phyloP scores from a whole-genome alignment of 2,113 vertebrate genomes.

The Illadopsis cleaveri region DNA sequence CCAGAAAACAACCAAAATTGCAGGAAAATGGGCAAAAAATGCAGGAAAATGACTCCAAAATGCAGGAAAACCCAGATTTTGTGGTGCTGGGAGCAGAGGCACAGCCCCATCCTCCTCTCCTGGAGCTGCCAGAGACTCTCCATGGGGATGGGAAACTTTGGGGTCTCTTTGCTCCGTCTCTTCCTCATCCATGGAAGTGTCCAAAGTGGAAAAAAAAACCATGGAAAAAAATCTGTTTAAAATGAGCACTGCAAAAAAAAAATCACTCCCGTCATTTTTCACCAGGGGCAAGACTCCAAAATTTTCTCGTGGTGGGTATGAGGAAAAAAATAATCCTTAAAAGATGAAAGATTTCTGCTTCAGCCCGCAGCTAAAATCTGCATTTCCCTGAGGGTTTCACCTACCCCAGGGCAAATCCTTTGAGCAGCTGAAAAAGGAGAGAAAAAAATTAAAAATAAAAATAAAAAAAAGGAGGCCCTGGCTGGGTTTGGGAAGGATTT shows the following conservation, averaged over 20 bases:
- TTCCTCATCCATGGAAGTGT: not conserved
- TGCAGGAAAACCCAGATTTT: no score
- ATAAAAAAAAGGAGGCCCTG: not conserved
- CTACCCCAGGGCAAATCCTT: not conserved
- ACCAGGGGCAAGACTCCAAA: not conserved
- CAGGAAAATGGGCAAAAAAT: no score
- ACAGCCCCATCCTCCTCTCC: not conserved
- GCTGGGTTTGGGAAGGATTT: not conserved
- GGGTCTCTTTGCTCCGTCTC: not conserved
- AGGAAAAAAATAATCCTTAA: not conserved
- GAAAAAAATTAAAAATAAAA: no score
- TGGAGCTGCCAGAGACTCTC: not conserved
- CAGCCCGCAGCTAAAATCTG: not conserved
- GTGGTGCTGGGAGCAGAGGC: no score
- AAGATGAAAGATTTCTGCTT: not conserved
- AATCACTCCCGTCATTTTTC: rapidly evolving
- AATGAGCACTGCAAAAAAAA: not conserved
- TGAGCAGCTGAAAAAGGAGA: not conserved
- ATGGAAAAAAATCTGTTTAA: not conserved
- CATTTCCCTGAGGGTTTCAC: not conserved
- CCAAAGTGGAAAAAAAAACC: not conserved
- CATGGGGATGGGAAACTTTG: not conserved
- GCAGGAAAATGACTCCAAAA: no score
- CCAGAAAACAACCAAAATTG: no score
- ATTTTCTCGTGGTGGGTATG: not conserved